A percentile compares a stretch with the other conserved stretches of the same genome.
These are phyloP conservation scores for Poeciliopsis infans DNA, from an alignment of 2,797 vertebrate genomes.

Conservation along the genomic window DNA sequence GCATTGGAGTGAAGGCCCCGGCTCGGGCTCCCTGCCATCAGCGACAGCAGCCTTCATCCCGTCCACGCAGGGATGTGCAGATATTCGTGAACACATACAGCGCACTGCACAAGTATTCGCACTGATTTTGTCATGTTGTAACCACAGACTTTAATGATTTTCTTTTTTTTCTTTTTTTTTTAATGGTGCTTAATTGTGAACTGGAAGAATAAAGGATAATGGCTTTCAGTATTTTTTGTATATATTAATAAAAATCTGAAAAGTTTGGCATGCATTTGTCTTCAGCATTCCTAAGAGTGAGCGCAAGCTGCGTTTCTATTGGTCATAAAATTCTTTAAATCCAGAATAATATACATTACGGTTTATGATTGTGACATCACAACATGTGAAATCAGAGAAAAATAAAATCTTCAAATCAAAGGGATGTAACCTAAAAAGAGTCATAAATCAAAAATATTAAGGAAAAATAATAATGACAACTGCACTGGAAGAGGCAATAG, in stretches of 20 bases:
- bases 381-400: background rate
- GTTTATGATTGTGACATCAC: background rate
- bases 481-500: no score
- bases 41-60: constrained; percentile 65
- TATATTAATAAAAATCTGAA: background rate
- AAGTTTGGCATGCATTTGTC: background rate
- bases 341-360: background rate
- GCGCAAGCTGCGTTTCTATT: no score
- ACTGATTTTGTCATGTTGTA: background rate
- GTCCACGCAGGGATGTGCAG: constrained; percentile 38
- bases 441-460: background rate
- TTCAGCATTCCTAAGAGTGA: background rate
- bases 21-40: constrained; percentile 74
- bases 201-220: background rate
- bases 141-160: background rate
- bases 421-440: background rate
- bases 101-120: background rate
- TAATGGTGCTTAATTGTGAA: background rate
- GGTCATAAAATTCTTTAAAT: background rate
- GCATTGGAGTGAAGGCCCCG: constrained; percentile 84
- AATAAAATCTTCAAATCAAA: background rate
- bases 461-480: no score
- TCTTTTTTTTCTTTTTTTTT: background rate
- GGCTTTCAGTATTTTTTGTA: background rate
- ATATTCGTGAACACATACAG: constrained; percentile 25